phyloP scores from a whole-genome alignment of 2,888 invertebrate genomes.

The Erebia epiphron region DNA sequence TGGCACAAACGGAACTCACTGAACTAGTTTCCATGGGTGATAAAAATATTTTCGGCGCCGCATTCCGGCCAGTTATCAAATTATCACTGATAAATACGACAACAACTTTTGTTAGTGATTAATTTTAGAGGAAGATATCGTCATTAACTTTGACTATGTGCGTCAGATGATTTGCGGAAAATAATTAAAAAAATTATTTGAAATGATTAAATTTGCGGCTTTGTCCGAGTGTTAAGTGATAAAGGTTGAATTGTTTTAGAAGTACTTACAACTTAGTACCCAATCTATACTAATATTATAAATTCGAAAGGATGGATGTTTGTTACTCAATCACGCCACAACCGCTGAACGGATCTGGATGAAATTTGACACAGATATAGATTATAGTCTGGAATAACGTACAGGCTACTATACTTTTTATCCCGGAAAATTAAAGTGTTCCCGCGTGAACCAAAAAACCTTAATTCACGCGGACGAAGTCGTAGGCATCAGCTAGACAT shows the following conservation, averaged over 20 bases:
- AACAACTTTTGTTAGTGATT: slow-evolving; percentile 19
- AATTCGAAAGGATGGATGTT: no score
- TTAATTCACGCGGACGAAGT: no score
- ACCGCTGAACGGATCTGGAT: no score
- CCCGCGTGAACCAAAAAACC: no score
- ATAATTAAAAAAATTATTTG: neutral
- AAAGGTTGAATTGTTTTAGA: neutral
- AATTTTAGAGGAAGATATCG: slow-evolving; percentile 12
- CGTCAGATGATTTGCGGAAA: neutral
- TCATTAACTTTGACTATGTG: neutral
- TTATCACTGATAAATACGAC: slow-evolving; percentile 19
- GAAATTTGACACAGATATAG: no score
- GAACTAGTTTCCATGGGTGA: slow-evolving; percentile 65
- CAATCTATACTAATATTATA: no score
- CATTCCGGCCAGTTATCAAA: slow-evolving; percentile 18
- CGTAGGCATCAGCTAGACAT: no score
- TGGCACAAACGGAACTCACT: slow-evolving; percentile 46
- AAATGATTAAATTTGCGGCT: neutral
- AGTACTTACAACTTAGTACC: neutral
- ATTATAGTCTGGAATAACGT: no score
- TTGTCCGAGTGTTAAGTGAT: neutral
- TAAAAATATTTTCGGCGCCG: slow-evolving; percentile 69
- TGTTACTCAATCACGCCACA: no score
- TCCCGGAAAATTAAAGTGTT: no score
- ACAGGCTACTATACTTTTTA: no score